Evolutionary conservation across 92 coral and sea anemone genomes (phyloP).

Genomic region (Bergia sp.): DNA sequence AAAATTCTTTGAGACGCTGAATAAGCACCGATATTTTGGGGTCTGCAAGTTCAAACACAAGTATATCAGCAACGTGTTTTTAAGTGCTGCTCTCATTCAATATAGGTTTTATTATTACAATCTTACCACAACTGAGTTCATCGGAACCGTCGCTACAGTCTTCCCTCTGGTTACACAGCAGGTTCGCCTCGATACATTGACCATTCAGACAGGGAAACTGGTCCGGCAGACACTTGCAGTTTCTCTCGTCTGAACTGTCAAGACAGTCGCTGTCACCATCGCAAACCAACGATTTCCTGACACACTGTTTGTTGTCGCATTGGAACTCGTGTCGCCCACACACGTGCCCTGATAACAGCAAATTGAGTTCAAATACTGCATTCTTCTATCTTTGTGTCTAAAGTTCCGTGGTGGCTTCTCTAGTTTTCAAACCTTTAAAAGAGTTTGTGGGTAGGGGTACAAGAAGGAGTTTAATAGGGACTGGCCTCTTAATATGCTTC

Average conservation of each 20-base stretch:
- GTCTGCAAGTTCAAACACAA: neutral
- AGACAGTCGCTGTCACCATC: slow-evolving; percentile 19
- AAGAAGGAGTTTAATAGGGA: too few species aligned
- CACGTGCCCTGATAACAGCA: neutral
- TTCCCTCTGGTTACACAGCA: neutral
- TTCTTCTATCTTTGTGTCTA: too few species aligned
- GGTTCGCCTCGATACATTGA: neutral
- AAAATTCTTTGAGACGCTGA: too few species aligned
- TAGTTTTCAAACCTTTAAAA: too few species aligned
- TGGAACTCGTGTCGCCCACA: slow-evolving; percentile 12
- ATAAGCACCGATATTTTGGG: neutral
- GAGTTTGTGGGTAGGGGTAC: too few species aligned
- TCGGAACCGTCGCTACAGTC: slow-evolving; percentile 15
- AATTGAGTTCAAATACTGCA: neutral
- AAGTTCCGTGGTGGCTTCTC: too few species aligned
- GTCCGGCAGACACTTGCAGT: slow-evolving; percentile 30
- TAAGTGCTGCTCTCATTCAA: too few species aligned
- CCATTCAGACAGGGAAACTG: slow-evolving; percentile 24
- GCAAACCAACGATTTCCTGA: slow-evolving; percentile 15
- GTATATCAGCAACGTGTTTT: neutral
- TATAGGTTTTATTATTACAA: neutral
- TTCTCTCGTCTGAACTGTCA: slow-evolving; percentile 14
- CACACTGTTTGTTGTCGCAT: slow-evolving; percentile 6
- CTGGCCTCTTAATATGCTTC: too few species aligned
- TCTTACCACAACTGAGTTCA: neutral